A percentile compares a stretch with the other conserved stretches of the same genome.
Evolutionary conservation across 2,113 vertebrate species (phyloP).

Genomic region (Dicentrarchus labrax): DNA sequence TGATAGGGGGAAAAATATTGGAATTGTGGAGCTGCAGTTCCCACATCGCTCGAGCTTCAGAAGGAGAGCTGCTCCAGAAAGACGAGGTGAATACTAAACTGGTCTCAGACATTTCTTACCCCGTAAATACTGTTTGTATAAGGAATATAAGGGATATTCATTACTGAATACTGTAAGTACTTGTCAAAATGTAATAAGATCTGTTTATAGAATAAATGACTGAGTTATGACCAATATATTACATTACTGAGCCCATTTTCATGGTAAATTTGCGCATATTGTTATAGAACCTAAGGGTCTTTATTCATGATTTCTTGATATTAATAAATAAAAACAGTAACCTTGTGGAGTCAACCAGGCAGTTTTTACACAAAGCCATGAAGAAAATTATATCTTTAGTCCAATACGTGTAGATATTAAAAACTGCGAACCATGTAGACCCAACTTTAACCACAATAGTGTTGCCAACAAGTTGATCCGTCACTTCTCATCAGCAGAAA

Average conservation of each 20-base stretch:
- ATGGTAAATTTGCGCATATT: too few relatives aligned
- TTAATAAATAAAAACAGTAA: background rate
- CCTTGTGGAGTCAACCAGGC: background rate
- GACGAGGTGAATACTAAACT: background rate
- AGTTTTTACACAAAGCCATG: background rate
- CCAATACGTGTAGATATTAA: background rate
- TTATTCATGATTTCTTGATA: background rate
- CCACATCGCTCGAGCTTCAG: background rate
- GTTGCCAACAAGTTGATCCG: too few relatives aligned
- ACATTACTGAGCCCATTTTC: background rate
- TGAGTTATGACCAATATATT: too few relatives aligned
- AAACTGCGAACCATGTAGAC: too few relatives aligned
- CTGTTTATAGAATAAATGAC: background rate
- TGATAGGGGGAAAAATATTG: background rate
- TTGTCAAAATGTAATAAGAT: background rate
- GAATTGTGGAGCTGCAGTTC: background rate
- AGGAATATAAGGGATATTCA: background rate
- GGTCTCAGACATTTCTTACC: background rate
- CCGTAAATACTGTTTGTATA: background rate
- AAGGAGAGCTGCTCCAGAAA: conserved; percentile 9
- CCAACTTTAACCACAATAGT: too few relatives aligned
- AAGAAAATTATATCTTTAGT: background rate
- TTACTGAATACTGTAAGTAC: background rate
- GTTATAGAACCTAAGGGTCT: background rate
- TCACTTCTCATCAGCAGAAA: too few relatives aligned